A percentile compares a stretch with the other conserved stretches of the same genome.
Evolutionary conservation across 2,113 vertebrate genomes (phyloP).

Genomic region (Bothrops jararaca): DNA sequence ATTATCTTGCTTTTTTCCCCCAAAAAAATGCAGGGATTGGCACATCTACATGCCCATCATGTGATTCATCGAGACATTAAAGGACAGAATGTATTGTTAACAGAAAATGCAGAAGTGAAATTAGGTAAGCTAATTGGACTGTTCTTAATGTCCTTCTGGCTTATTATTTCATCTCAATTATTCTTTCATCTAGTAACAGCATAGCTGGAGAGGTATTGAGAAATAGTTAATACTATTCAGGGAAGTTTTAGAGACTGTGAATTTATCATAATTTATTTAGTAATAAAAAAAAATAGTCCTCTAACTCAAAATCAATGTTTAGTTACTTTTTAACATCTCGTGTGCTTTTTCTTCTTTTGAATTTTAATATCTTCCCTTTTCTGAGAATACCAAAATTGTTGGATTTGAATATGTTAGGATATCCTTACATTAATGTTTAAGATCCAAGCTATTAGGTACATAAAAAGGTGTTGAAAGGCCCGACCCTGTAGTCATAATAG

Average conservation of each 20-base stretch:
- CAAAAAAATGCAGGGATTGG: conserved; percentile 78
- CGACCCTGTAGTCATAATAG: neutral
- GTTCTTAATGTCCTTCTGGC: conserved; percentile 1
- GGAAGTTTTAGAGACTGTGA: neutral
- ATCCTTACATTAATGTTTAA: neutral
- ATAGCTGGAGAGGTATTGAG: neutral
- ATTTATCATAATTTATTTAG: neutral
- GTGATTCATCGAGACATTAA: conserved; percentile 99
- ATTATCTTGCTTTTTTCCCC: neutral
- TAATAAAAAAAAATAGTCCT: neutral
- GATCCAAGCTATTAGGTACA: neutral
- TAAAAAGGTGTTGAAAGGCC: neutral
- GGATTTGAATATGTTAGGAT: neutral
- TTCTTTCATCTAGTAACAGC: neutral
- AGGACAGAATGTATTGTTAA: conserved; percentile 96
- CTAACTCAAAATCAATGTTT: neutral
- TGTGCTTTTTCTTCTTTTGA: neutral
- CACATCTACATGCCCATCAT: conserved; percentile 95
- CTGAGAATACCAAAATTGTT: neutral
- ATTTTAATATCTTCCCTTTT: neutral
- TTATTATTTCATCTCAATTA: conserved; percentile 4
- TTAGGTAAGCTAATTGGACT: conserved; percentile 75
- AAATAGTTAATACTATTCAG: neutral
- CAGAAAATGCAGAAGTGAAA: conserved; percentile 97
- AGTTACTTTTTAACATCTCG: neutral